Base-by-base conservation (phyloP, 2,113 vertebrate genomes). In the Colistium nudipinnis region DNA sequence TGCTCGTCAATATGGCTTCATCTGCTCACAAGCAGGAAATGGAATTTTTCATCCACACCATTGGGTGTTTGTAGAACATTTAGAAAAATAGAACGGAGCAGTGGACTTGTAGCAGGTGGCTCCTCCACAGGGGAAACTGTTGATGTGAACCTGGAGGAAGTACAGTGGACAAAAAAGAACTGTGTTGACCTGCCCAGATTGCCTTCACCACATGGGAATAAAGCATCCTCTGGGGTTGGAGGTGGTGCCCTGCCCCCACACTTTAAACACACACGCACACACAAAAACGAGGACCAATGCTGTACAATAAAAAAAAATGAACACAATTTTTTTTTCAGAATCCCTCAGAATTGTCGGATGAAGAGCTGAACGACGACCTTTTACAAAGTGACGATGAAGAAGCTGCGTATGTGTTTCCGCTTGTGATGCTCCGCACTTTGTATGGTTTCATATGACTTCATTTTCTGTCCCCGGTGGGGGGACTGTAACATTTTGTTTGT, bases 321-420 rank as follows among this genome's bases (percentile, higher is more conserved):
- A 27, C 43, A 39, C n/a, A 17, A 4, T 71, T 28, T 81, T 47
- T 82, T 73, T 85, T 74, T 81, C 82, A 99, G 97, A 96, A 95
- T 89, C 94, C 96, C 4, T 97, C 96, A 33, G 98, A 98, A 88
- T 87, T 94, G 60, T 98, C 97, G 22, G 98, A 99, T 86, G 98
- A 98, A 84, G 98, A 99, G 75, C 89, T 99, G 25, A 98, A 98
- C 35, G 98, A 99, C 72, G 96, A 98, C 89, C 96, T 99, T 79
- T 89, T 99, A 69, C 97, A 97, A 77, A 99, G 97, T 82, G 98
- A 99, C 72, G 97, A 98, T 24, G 97, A 99, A 82, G 96, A 89
- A 56, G 3, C 55, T 11, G 13, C 5, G 1, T 68, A 3, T 44
- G 28, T 53, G 2, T 54, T 43, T 20, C 47, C 27, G n/a, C 4